A percentile compares a stretch with the other conserved stretches of the same genome.
These are phyloP conservation scores for Andinoacara biseriatus DNA, from an alignment of 2,113 vertebrate genomes.

Conservation along the genomic window DNA sequence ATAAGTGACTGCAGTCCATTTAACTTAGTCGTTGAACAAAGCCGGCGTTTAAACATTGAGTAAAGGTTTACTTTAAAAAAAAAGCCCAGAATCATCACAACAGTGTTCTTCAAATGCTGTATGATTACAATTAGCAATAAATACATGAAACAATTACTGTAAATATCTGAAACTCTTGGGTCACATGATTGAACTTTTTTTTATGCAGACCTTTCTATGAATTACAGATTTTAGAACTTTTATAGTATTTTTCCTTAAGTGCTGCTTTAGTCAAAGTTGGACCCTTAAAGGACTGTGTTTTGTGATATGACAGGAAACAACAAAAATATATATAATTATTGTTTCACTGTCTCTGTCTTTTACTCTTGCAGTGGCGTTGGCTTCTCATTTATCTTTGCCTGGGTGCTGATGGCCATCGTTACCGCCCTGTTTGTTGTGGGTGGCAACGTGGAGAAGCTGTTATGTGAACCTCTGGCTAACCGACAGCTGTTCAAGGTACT, in stretches of 20 bases:
- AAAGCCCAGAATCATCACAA: background rate
- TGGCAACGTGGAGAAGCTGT: conserved; percentile 91
- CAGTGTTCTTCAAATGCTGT: background rate
- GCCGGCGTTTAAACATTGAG: background rate
- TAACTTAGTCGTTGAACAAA: background rate
- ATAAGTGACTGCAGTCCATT: background rate
- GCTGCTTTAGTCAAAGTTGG: background rate
- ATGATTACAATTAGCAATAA: background rate
- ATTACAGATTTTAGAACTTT: too few relatives aligned
- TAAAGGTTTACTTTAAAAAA: background rate
- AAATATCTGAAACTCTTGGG: too few relatives aligned
- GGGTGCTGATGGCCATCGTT: conserved; percentile 91
- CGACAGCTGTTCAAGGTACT: conserved; percentile 88
- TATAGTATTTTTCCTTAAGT: background rate
- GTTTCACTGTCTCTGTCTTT: background rate
- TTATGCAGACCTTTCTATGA: too few relatives aligned
- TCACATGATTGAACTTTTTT: too few relatives aligned
- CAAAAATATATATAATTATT: background rate
- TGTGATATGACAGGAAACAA: background rate
- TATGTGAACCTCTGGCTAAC: conserved; percentile 93
- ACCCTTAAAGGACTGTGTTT: background rate
- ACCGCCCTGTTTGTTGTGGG: conserved; percentile 85
- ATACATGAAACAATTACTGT: background rate
- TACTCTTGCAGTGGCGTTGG: conserved; percentile 86
- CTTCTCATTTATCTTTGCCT: conserved; percentile 92